Evolutionary conservation across 2,113 vertebrate species (phyloP).

Genomic region (Oncorhynchus mykiss): DNA sequence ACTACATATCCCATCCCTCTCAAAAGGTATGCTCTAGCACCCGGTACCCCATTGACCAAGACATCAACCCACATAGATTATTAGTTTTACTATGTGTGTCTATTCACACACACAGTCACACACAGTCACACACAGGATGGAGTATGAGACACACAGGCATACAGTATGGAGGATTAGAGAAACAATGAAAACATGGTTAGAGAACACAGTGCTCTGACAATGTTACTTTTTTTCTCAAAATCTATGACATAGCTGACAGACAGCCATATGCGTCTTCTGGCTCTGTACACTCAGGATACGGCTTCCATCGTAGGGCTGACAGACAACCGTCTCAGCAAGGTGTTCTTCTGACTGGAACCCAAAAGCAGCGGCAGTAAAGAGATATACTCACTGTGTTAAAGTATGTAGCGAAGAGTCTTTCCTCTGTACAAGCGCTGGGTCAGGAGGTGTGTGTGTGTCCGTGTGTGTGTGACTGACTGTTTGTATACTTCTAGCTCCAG

Average conservation of each 20-base stretch:
- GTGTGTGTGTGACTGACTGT: conserved; percentile 44
- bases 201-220: neutral
- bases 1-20: no score
- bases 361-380: conserved; percentile 2
- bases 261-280: neutral
- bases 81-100: no score
- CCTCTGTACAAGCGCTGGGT: conserved; percentile 39
- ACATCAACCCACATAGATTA: neutral
- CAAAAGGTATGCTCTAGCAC: neutral
- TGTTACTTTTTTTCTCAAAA: neutral
- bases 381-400: conserved; percentile 64
- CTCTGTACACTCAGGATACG: no score
- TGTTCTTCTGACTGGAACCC: neutral
- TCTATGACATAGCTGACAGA: neutral
- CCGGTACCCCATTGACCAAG: neutral
- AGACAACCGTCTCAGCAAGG: no score
- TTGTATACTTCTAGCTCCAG: conserved; percentile 51
- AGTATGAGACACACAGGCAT: neutral
- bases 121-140: neutral
- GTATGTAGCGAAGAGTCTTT: conserved; percentile 30
- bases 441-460: conserved; percentile 39
- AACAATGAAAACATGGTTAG: neutral
- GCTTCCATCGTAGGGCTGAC: no score
- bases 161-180: neutral
- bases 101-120: neutral